phyloP scores from a whole-genome alignment of 2,888 invertebrate species.

The Agonopterix subpropinquella region DNA sequence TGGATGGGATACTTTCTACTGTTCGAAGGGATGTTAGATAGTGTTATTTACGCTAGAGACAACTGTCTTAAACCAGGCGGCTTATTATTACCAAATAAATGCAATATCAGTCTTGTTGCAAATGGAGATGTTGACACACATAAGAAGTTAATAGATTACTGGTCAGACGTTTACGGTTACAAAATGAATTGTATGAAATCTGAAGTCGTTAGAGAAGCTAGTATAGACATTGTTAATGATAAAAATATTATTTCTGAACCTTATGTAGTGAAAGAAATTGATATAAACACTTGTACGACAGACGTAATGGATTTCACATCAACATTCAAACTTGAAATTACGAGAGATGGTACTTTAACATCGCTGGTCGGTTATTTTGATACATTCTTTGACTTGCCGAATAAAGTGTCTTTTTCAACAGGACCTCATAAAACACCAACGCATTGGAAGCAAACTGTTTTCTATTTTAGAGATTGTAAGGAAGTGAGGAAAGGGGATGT shows the following conservation, averaged over 20 bases:
- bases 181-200: conserved; percentile 94
- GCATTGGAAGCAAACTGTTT: conserved; percentile 97
- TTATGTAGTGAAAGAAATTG: conserved; percentile 80
- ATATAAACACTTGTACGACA: conserved; percentile 83
- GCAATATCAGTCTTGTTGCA: conserved; percentile 87
- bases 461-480: conserved; percentile 85
- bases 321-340: conserved; percentile 79
- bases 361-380: conserved; percentile 95
- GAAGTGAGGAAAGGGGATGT: conserved; percentile 80
- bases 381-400: conserved; percentile 85
- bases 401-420: conserved; percentile 83
- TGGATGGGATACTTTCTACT: conserved; percentile 99
- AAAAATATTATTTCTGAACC: conserved; percentile 81
- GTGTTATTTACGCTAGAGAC: conserved; percentile 92
- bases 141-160: conserved; percentile 85
- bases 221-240: conserved; percentile 65
- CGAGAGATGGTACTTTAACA: conserved; percentile 81
- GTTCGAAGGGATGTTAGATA: conserved; percentile 98
- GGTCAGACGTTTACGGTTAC: conserved; percentile 96
- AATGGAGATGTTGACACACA: conserved; percentile 85
- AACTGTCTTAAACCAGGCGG: conserved; percentile 86
- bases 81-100: conserved; percentile 87
- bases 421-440: conserved; percentile 84
- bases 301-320: conserved; percentile 83
- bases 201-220: conserved; percentile 86